Percentiles rank a stretch among this genome's conserved stretches.
These are phyloP conservation scores for Trisateles emortualis DNA, from an alignment of 2,888 invertebrate genomes.

Conservation along the genomic window DNA sequence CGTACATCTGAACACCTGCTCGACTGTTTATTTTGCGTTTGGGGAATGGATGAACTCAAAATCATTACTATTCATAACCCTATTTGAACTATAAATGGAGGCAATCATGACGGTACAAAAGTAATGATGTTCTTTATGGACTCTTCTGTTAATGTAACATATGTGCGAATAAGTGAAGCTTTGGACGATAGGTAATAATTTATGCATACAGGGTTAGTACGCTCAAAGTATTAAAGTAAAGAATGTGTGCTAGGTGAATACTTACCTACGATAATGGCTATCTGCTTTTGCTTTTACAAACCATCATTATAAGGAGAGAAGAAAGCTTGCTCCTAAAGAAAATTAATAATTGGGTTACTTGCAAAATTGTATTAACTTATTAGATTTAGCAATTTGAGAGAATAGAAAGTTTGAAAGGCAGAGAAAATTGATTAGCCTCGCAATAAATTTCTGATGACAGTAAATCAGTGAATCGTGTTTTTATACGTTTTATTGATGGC, in stretches of 20 bases:
- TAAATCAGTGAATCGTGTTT: not conserved
- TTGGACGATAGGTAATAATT: slow-evolving; percentile 4
- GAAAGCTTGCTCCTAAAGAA: not conserved
- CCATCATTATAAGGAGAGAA: not conserved
- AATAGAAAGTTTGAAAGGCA: not conserved
- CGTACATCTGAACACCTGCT: slow-evolving; percentile 31
- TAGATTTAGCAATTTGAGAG: not conserved
- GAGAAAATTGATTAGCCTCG: not conserved
- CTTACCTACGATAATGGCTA: slow-evolving; percentile 1
- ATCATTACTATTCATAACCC: slow-evolving; percentile 29
- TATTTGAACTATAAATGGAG: slow-evolving; percentile 22
- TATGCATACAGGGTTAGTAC: not conserved
- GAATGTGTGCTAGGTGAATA: slow-evolving; percentile 1
- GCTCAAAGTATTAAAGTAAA: slow-evolving; percentile 1
- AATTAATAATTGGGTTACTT: not conserved
- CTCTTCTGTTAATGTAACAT: not conserved
- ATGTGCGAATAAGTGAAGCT: not conserved
- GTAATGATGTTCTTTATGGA: not conserved
- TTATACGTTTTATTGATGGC: not conserved
- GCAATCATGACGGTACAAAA: not conserved
- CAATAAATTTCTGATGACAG: not conserved
- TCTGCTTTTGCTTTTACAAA: not conserved
- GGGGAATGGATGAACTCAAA: slow-evolving; percentile 20
- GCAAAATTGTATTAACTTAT: not conserved
- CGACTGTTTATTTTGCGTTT: slow-evolving; percentile 29